A percentile compares a stretch with the other conserved stretches of the same genome.
Conservation (phyloP, 2,888 invertebrate genomes). For the Caenorhabditis angaria region DNA sequence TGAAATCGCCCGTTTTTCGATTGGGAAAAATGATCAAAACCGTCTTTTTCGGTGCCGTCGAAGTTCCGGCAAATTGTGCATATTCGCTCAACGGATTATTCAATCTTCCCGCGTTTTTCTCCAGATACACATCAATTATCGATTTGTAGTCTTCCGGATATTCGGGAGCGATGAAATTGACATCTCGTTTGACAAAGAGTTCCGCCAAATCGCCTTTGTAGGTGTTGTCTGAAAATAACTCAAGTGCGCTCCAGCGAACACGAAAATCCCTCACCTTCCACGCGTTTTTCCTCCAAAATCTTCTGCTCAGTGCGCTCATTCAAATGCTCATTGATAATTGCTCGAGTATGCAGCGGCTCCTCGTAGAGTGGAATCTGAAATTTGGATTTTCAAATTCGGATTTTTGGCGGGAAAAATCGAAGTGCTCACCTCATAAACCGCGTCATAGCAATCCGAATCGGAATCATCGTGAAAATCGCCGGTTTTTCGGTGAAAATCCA, state of each 20-base stretch:
- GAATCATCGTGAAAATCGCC: slow-evolving; percentile 22
- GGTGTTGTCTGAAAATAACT: slow-evolving; percentile 10
- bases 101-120: slow-evolving; percentile 23
- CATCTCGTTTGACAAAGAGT: slow-evolving; percentile 27
- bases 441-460: slow-evolving; percentile 17
- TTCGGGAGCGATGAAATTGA: slow-evolving; percentile 14
- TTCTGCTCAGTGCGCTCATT: slow-evolving; percentile 27
- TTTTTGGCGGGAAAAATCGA: slow-evolving; percentile 1
- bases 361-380: slow-evolving; percentile 49
- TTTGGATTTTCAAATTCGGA: not conserved
- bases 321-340: slow-evolving; percentile 24
- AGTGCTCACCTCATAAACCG: slow-evolving; percentile 33
- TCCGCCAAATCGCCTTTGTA: slow-evolving; percentile 27
- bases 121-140: slow-evolving; percentile 24
- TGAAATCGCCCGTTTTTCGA: slow-evolving; percentile 8
- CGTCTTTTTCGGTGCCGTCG: slow-evolving; percentile 16
- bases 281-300: slow-evolving; percentile 25
- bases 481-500: slow-evolving; percentile 43
- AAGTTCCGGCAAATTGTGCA: slow-evolving; percentile 30
- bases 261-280: not conserved
- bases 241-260: too few species aligned
- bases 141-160: slow-evolving; percentile 18
- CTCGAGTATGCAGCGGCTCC: slow-evolving; percentile 30
- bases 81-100: slow-evolving; percentile 40
- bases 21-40: slow-evolving; percentile 40